Base-by-base conservation (phyloP, 37 sponge, comb jelly and placozoan species). In the Aplysina aerophoba region DNA sequence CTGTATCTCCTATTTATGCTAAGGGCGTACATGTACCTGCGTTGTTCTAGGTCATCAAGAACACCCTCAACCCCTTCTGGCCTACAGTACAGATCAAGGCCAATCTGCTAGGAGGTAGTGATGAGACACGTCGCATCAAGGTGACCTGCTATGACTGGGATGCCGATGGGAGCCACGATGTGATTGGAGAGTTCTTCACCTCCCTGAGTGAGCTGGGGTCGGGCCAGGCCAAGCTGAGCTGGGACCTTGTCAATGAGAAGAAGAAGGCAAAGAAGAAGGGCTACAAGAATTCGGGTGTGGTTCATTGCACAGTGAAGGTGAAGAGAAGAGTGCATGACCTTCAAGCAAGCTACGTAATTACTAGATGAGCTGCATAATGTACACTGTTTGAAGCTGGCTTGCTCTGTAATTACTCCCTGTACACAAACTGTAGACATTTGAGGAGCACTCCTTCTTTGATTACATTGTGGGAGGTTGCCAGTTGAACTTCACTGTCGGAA, bases 141-240 rank as follows among this genome's bases (percentile, higher is more conserved):
- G 97, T 97, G 50, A 84, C 69, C 14, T 97, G 97, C 54, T 97
- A 85, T 80, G 97, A 97, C 85, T 93, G 92, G 88, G 97, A 97
- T 50, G 56, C 85, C 53, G 97, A 94, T 67, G 89, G 94, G 3
- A 55, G 78, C 17, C 95, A 92, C 33, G 97, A 97, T 79, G 81
- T 94, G 27, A 97, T 97, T 68, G 97, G 97, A 3, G 71, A 81
- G 44, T 94, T 92, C 77, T 80, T 35, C 19, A 92, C 95, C 39
- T 84, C 85, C 21, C 83, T 94, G 59, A 83, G 75, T 22, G 91
- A 91, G 74, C 77, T 94, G 25, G 58, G 58, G 4, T 74, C 66
- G 11, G 84, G 78, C 3, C 11, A 56, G 69, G 55, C 24, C 20
- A 93, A 86, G 86, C 55, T 84, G 78, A 31, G n/a, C 2, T 97